Percentiles rank a stretch among this genome's conserved stretches.
Conservation (phyloP, 2,797 vertebrate genomes). For the Lagorchestes hirsutus region DNA sequence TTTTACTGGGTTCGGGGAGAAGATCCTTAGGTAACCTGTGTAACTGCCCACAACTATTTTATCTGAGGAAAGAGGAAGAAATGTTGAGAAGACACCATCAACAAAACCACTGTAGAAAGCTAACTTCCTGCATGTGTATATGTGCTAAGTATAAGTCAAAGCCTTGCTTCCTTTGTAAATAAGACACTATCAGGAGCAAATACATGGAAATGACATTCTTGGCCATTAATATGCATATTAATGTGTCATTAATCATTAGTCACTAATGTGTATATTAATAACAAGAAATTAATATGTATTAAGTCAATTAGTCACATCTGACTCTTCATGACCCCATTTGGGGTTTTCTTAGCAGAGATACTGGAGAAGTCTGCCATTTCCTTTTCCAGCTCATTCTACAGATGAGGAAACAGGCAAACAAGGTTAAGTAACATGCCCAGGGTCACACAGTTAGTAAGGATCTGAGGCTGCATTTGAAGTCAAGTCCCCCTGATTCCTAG, state of each 20-base stretch:
- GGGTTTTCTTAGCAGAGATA: background rate
- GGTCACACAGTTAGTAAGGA: background rate
- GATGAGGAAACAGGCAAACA: background rate
- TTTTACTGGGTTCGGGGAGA: constrained; percentile 90
- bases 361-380: background rate
- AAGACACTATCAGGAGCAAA: background rate
- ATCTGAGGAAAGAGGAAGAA: constrained; percentile 84
- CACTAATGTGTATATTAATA: no score
- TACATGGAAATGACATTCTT: no score
- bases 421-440: background rate
- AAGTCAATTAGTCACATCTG: background rate
- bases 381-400: background rate
- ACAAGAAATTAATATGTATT: no score
- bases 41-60: constrained; percentile 97
- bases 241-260: no score
- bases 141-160: constrained; percentile 23
- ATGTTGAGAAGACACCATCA: background rate
- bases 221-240: no score
- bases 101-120: no score
- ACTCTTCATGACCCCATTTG: background rate
- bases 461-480: no score
- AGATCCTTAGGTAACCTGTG: constrained; percentile 94
- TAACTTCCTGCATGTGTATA: no score
- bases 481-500: no score
- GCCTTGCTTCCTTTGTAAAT: constrained; percentile 38